These are phyloP conservation scores for Catostylus mosaicus DNA, from an alignment of 30 jellyfish, hydroid and myxozoan genomes.

Conservation along the genomic window DNA sequence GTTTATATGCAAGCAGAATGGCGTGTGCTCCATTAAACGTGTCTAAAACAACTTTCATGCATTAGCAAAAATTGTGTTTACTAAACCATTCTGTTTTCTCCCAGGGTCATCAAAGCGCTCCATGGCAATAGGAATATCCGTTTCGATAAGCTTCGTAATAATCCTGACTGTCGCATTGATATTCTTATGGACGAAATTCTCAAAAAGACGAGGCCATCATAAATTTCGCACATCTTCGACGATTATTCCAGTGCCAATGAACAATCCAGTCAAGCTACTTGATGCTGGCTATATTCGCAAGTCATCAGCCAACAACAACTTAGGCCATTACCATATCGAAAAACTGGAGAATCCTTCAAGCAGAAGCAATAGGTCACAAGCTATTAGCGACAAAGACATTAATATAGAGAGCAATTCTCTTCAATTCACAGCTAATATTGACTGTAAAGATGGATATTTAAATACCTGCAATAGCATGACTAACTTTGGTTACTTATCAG, in stretches of 20 bases:
- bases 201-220: constrained; percentile 29
- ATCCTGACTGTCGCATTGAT: constrained; percentile 7
- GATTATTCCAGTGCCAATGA: constrained; percentile 25
- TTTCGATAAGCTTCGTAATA: constrained; percentile 36
- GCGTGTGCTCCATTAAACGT: too few relatives aligned
- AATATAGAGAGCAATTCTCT: background rate
- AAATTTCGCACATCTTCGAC: constrained; percentile 34
- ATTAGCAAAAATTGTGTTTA: too few relatives aligned
- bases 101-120: constrained; percentile 38
- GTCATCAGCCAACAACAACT: background rate
- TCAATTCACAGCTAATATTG: background rate
- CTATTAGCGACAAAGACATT: constrained; percentile 39
- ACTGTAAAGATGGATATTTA: background rate
- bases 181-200: constrained; percentile 25
- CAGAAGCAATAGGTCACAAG: constrained; percentile 30
- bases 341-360: constrained; percentile 22
- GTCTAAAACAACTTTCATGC: too few relatives aligned
- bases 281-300: constrained; percentile 6
- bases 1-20: too few relatives aligned
- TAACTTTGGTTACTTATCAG: constrained; percentile 55
- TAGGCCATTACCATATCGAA: background rate
- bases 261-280: constrained; percentile 14
- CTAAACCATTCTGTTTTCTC: too few relatives aligned
- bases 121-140: constrained; percentile 46
- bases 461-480: background rate